These are phyloP conservation scores for Ondatra zibethicus DNA, from an alignment of 2,113 vertebrate genomes.

Conservation along the genomic window DNA sequence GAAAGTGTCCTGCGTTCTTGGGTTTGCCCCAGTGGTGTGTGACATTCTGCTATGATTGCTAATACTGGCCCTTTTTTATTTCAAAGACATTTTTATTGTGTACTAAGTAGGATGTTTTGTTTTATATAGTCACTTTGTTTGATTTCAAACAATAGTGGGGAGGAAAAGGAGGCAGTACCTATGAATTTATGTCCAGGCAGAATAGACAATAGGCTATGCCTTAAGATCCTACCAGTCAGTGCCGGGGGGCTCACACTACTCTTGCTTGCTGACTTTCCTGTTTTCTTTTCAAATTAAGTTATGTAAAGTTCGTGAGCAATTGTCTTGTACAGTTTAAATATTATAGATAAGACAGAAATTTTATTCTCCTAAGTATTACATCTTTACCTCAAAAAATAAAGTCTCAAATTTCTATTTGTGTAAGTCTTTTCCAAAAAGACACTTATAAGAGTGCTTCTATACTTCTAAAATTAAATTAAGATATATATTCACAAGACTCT, in stretches of 20 bases:
- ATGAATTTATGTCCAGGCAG: neutral
- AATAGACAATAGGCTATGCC: neutral
- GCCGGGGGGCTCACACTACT: neutral
- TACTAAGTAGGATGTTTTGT: neutral
- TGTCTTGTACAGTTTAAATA: neutral
- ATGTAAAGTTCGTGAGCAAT: neutral
- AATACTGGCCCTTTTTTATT: neutral
- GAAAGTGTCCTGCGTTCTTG: neutral
- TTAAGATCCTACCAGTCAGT: neutral
- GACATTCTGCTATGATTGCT: neutral
- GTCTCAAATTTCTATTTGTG: neutral
- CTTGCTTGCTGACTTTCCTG: neutral
- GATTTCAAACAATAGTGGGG: neutral
- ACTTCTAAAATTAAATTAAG: neutral
- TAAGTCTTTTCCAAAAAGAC: neutral
- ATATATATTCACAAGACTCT: neutral
- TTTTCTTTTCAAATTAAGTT: neutral
- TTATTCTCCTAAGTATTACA: neutral
- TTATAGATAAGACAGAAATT: neutral
- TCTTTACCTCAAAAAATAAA: neutral
- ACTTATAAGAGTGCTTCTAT: neutral
- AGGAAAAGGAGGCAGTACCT: neutral
- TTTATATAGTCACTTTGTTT: slow-evolving; percentile 6
- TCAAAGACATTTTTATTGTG: slow-evolving; percentile 3
- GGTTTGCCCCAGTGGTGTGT: neutral